Base-by-base conservation (phyloP, 1,140 invertebrate genomes). In the Trichomalopsis sarcophagae region DNA sequence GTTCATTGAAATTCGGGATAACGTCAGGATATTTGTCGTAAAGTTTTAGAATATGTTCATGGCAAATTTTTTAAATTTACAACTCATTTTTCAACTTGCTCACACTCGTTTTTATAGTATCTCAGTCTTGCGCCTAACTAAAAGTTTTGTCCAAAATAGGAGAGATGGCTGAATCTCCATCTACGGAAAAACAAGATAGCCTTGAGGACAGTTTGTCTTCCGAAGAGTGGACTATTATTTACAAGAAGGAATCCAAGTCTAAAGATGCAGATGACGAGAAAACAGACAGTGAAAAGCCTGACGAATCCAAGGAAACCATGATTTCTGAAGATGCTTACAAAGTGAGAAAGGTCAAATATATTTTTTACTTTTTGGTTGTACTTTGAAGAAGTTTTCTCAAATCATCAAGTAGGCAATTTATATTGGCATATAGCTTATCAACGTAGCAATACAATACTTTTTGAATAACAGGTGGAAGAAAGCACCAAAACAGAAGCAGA, bases 201-300 rank as follows among this genome's bases (percentile, higher is more conserved):
- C 69, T 86, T 68, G 81, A 82, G 9, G 81, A 86, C 13, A 82
- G 50, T 71, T 82, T 47, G 68, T 82, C 80, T 73, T 79, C 81
- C 17, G 85, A 83, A 44, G 85, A 86, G 10, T 86, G 85, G 85
- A 86, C 85, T 13, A 79, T 86, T 21, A 83, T 86, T 71, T 81
- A 86, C 27, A 76, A 86, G 40, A 86, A 71, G 21, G 80, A 86
- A 44, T 62, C 80, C 36, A 69, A 76, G 62, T 13, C 0, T 14
- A 81, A 81, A 23, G 11, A n/a, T 77, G 0, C 10, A 30, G 40
- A 68, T 23, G 44, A 81, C 23, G 76, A 79, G 10, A 40, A 68
- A 62, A 30, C 9, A 33, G 44, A 79, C 14, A 66, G 36, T 68
- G 76, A 84, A 79, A 4, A n/a, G n/a, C 68, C 40, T 36, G 23